Percentiles rank a stretch among this genome's conserved stretches.
Conservation (phyloP, 2,888 invertebrate species). For the Drosophila lutescens region DNA sequence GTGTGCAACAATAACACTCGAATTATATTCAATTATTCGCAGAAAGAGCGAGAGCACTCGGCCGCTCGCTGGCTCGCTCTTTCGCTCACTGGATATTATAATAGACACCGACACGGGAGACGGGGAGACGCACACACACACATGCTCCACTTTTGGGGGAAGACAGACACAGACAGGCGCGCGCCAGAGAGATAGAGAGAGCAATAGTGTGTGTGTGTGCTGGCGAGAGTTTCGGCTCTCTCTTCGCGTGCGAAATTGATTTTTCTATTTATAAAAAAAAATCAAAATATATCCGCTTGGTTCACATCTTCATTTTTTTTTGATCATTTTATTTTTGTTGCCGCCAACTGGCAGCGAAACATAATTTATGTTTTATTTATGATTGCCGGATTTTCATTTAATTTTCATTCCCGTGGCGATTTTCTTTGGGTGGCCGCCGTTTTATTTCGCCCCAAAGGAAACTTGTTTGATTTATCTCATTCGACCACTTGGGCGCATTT, state of each 20-base stretch:
- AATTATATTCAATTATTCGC: constrained; percentile 75
- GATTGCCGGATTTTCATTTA: constrained; percentile 44
- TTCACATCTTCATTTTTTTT: constrained; percentile 49
- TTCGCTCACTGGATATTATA: constrained; percentile 54
- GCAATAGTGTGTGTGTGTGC: constrained; percentile 28
- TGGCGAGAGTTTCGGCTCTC: constrained; percentile 29
- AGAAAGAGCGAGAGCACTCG: constrained; percentile 37
- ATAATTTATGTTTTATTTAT: constrained; percentile 78
- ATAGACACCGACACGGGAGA: constrained; percentile 53
- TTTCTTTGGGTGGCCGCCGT: constrained; percentile 20
- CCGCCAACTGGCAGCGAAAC: constrained; percentile 64
- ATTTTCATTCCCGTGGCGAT: constrained; percentile 42
- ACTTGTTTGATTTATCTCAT: constrained; percentile 76
- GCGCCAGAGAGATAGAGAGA: constrained; percentile 49
- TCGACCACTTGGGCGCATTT: constrained; percentile 63
- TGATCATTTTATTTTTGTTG: constrained; percentile 60
- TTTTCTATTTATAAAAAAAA: constrained; percentile 80
- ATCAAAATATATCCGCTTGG: constrained; percentile 76
- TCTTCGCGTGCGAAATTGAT: constrained; percentile 76
- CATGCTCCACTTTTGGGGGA: constrained; percentile 49
- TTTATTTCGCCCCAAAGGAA: constrained; percentile 50
- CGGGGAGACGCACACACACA: constrained; percentile 20
- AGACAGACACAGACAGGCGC: constrained; percentile 27
- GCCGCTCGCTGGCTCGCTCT: constrained; percentile 50
- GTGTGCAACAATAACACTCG: constrained; percentile 76